Conservation (phyloP, 2,113 vertebrate species). For the Ptyas mucosa region DNA sequence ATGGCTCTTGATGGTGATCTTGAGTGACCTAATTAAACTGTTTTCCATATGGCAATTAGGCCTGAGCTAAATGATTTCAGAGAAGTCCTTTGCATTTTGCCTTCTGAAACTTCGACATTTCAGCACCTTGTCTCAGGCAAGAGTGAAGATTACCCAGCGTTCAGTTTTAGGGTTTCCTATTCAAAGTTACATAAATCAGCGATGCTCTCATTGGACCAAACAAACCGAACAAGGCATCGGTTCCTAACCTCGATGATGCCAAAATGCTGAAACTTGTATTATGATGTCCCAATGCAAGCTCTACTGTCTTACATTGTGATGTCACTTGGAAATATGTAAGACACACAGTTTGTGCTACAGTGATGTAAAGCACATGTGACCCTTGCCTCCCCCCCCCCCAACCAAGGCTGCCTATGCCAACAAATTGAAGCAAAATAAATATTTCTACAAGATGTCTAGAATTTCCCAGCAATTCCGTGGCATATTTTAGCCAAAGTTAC, state of each 20-base stretch:
- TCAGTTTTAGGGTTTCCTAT: background rate
- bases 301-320: background rate
- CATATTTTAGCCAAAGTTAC: background rate
- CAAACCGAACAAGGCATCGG: background rate
- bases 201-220: background rate
- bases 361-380: background rate
- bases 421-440: background rate
- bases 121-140: too few relatives aligned
- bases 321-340: background rate
- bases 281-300: background rate
- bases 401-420: background rate
- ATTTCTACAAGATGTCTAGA: background rate
- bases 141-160: background rate
- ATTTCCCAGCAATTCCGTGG: background rate
- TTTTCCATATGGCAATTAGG: slow-evolving; percentile 9
- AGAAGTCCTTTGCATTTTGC: slow-evolving; percentile 4
- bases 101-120: background rate
- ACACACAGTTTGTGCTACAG: background rate
- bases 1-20: background rate
- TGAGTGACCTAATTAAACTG: background rate
- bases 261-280: background rate
- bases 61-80: background rate
- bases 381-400: background rate
- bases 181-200: background rate
- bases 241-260: background rate